Conservation (phyloP, 2,113 vertebrate species). For the Steatornis caripensis region DNA sequence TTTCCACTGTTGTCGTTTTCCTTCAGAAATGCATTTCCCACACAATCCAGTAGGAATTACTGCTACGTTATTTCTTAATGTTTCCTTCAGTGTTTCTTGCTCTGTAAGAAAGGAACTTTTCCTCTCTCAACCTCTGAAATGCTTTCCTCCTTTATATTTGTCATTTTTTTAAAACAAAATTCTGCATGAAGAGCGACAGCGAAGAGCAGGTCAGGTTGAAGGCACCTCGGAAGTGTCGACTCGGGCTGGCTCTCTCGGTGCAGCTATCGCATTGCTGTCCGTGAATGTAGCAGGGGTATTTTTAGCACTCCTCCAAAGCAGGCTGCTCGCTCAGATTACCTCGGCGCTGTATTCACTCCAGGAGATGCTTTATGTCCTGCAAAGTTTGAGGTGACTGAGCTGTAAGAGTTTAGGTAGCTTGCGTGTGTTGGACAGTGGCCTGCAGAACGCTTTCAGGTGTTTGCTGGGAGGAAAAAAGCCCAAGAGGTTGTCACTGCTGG, state of each 20-base stretch:
- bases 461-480: background rate
- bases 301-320: too few relatives aligned
- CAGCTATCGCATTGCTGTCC: background rate
- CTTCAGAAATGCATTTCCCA: constrained; percentile 32
- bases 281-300: background rate
- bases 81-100: background rate
- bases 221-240: background rate
- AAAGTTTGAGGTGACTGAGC: background rate
- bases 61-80: background rate
- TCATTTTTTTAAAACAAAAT: background rate
- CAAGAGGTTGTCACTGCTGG: background rate
- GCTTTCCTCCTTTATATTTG: background rate
- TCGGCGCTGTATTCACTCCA: background rate
- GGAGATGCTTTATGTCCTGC: background rate
- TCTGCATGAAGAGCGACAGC: background rate
- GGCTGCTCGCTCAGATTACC: constrained; percentile 37
- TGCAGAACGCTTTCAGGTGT: background rate
- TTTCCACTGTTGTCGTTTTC: background rate
- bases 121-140: background rate
- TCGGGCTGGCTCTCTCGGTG: too few relatives aligned
- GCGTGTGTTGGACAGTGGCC: background rate
- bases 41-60: background rate
- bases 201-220: background rate
- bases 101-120: background rate
- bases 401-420: background rate